Conservation (phyloP, 2,797 vertebrate genomes). For the Danio tinwini region DNA sequence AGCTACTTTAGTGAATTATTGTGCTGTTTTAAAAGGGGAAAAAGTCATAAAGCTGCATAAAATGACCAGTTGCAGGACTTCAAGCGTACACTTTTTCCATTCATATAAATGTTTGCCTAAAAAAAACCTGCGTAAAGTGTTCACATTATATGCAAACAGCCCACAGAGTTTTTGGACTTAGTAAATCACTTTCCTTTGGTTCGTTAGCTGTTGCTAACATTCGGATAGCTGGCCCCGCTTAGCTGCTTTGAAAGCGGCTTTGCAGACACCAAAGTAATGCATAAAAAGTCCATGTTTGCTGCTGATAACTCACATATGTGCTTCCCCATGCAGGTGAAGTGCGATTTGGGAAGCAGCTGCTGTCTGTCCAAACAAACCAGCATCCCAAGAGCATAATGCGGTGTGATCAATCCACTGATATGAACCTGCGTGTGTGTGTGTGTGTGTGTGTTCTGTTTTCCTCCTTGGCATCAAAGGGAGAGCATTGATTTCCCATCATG, state of each 20-base stretch:
- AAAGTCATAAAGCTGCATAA: background rate
- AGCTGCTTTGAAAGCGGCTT: background rate
- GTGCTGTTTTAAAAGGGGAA: background rate
- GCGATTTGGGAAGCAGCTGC: slow-evolving; percentile 38
- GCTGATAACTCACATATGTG: background rate
- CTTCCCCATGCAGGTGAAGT: slow-evolving; percentile 20
- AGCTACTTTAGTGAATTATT: background rate
- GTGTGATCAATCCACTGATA: slow-evolving; percentile 50
- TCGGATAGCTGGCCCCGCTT: background rate
- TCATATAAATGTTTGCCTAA: background rate
- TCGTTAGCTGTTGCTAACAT: background rate
- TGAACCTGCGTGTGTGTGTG: slow-evolving; percentile 31
- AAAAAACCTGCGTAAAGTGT: too few relatives aligned
- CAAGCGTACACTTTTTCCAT: background rate
- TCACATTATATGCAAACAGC: background rate
- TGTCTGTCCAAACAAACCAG: slow-evolving; percentile 21
- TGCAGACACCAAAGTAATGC: background rate
- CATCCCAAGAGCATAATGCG: slow-evolving; percentile 32
- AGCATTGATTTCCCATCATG: slow-evolving; percentile 62
- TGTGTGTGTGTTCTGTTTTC: slow-evolving; percentile 40
- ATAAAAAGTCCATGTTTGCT: background rate
- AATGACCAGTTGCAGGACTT: background rate
- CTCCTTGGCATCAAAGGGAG: slow-evolving; percentile 49
- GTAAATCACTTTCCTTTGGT: background rate
- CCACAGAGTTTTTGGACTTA: background rate